Conservation (phyloP, 2,113 vertebrate genomes). For the Hippolais icterina region DNA sequence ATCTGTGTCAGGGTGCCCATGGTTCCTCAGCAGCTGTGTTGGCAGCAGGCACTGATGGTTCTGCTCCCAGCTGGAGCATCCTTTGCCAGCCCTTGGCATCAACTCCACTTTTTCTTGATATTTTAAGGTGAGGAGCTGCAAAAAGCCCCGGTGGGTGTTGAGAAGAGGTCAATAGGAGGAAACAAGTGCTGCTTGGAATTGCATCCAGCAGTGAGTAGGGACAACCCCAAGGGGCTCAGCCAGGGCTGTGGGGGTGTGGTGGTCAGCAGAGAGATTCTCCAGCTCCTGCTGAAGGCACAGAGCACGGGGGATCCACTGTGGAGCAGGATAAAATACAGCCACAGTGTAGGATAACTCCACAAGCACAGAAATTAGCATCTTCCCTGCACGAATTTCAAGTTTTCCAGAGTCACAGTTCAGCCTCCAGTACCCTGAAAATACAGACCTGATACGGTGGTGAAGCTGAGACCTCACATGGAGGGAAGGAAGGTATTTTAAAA, state of each 20-base stretch:
- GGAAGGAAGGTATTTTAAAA: neutral
- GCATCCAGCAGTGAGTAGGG: neutral
- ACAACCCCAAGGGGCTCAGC: neutral
- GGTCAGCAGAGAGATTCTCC: neutral
- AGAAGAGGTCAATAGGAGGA: neutral
- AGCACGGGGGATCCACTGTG: neutral
- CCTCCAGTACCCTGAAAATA: neutral
- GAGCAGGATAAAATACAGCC: neutral
- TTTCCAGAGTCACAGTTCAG: neutral
- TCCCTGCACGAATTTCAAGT: neutral
- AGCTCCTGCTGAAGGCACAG: neutral
- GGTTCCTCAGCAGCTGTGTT: neutral
- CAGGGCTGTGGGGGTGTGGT: neutral
- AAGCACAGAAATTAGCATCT: neutral
- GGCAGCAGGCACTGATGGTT: neutral
- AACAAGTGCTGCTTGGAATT: neutral
- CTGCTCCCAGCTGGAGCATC: neutral
- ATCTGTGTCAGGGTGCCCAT: no score
- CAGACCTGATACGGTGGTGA: neutral
- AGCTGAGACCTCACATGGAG: neutral
- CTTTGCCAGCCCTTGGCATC: neutral
- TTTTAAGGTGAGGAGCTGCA: neutral
- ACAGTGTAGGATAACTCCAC: neutral
- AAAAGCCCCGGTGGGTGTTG: neutral
- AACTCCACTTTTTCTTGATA: rapidly evolving